phyloP scores from a whole-genome alignment of 2,888 invertebrate species.

The Philereme vetulata region DNA sequence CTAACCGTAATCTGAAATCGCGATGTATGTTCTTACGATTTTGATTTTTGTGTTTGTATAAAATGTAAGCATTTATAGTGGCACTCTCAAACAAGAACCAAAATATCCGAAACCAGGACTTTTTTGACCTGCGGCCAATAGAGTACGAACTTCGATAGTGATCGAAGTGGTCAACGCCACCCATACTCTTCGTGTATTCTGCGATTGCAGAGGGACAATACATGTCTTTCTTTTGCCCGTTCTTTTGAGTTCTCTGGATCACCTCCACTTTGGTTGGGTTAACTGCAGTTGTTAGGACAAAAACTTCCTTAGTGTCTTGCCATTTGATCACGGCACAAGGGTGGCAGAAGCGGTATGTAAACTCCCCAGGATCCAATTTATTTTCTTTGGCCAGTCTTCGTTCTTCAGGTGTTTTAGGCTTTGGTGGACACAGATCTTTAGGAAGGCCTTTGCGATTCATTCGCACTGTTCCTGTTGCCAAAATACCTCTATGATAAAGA shows the following conservation, averaged over 20 bases:
- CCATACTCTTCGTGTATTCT: conserved; percentile 34
- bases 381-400: conserved; percentile 16
- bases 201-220: conserved; percentile 33
- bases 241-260: conserved; percentile 35
- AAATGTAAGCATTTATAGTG: conserved; percentile 34
- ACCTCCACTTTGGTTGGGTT: conserved; percentile 31
- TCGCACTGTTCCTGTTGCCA: conserved; percentile 23
- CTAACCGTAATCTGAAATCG: conserved; percentile 35
- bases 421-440: conserved; percentile 25
- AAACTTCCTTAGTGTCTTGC: conserved; percentile 27
- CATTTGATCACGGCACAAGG: conserved; percentile 28
- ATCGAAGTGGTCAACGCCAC: conserved; percentile 31
- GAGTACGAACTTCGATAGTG: conserved; percentile 28
- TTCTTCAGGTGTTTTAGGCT: conserved; percentile 27
- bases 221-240: conserved; percentile 31
- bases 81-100: conserved; percentile 37
- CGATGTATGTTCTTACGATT: conserved; percentile 31
- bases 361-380: conserved; percentile 18
- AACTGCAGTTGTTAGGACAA: conserved; percentile 30
- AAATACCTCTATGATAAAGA: conserved; percentile 35
- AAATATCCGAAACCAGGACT: conserved; percentile 30
- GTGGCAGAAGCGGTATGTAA: conserved; percentile 22
- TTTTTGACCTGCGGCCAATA: conserved; percentile 31
- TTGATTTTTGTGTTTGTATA: conserved; percentile 26
- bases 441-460: conserved; percentile 35